These are phyloP conservation scores for Chirona hameri DNA, from an alignment of 2,888 invertebrate genomes.

Conservation along the genomic window DNA sequence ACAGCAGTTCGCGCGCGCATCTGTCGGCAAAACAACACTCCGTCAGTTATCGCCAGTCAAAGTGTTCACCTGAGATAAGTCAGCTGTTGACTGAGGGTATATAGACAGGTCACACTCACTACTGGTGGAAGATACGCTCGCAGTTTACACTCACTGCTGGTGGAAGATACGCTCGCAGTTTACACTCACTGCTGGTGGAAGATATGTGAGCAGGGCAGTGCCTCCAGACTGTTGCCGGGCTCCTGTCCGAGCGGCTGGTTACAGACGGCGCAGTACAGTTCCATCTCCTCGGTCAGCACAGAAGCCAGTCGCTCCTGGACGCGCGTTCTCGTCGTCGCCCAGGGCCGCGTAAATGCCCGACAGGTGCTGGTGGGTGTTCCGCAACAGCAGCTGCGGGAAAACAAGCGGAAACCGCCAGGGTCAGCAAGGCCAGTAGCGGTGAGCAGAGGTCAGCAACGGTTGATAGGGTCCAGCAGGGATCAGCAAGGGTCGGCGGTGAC, in stretches of 20 bases:
- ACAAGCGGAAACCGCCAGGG: no score
- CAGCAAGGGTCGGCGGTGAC: no score
- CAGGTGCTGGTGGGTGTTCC: slow-evolving; percentile 72
- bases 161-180: slow-evolving; percentile 67
- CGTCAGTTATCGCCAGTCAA: background rate
- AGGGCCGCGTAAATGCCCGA: slow-evolving; percentile 75
- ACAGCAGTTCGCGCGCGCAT: slow-evolving; percentile 65
- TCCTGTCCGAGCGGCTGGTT: slow-evolving; percentile 66
- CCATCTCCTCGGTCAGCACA: slow-evolving; percentile 63
- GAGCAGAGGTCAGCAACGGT: no score
- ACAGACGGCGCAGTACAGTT: slow-evolving; percentile 76
- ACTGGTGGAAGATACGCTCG: background rate
- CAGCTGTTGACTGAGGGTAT: background rate
- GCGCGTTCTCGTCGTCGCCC: slow-evolving; percentile 74
- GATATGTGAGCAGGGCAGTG: slow-evolving; percentile 81
- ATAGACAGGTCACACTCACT: background rate
- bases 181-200: slow-evolving; percentile 56
- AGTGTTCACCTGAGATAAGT: background rate
- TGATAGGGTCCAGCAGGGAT: no score
- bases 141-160: slow-evolving; percentile 42
- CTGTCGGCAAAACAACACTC: slow-evolving; percentile 45
- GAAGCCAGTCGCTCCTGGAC: slow-evolving; percentile 69
- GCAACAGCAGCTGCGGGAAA: slow-evolving; percentile 62
- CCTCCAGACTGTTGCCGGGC: slow-evolving; percentile 65
- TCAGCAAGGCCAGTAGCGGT: no score